A percentile compares a stretch with the other conserved stretches of the same genome.
Conservation (phyloP, 2,113 vertebrate species). For the Plotosus lineatus region DNA sequence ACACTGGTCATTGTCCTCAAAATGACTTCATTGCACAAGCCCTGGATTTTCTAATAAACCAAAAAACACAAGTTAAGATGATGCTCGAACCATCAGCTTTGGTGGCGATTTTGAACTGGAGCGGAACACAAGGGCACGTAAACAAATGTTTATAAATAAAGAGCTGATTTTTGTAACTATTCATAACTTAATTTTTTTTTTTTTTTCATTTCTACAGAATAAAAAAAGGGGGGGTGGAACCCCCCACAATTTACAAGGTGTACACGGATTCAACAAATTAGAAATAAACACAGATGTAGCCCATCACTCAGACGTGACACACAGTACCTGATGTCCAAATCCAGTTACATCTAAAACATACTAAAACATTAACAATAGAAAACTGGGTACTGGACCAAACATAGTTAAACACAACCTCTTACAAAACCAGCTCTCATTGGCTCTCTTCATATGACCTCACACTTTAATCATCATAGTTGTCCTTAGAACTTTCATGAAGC, state of each 20-base stretch:
- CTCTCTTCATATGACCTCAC: neutral
- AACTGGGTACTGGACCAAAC: neutral
- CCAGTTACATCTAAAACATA: neutral
- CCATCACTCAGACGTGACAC: neutral
- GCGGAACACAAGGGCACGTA: neutral
- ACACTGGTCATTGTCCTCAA: no score
- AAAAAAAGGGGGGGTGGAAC: no score
- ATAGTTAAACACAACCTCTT: neutral
- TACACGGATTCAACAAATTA: neutral
- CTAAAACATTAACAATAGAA: neutral
- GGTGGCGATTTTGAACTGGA: neutral
- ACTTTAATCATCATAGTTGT: neutral
- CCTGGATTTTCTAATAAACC: slow-evolving; percentile 6
- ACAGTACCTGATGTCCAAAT: neutral
- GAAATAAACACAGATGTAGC: neutral
- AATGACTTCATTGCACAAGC: slow-evolving; percentile 34
- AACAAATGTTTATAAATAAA: neutral
- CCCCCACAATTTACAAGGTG: neutral
- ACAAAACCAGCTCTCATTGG: neutral
- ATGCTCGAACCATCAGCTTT: neutral
- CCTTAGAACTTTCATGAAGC: neutral
- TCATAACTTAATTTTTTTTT: neutral
- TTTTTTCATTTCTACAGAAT: slow-evolving; percentile 2
- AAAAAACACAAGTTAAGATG: neutral
- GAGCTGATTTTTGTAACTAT: neutral